Base-by-base conservation (phyloP, 2,888 invertebrate species). In the Phyllotreta striolata region DNA sequence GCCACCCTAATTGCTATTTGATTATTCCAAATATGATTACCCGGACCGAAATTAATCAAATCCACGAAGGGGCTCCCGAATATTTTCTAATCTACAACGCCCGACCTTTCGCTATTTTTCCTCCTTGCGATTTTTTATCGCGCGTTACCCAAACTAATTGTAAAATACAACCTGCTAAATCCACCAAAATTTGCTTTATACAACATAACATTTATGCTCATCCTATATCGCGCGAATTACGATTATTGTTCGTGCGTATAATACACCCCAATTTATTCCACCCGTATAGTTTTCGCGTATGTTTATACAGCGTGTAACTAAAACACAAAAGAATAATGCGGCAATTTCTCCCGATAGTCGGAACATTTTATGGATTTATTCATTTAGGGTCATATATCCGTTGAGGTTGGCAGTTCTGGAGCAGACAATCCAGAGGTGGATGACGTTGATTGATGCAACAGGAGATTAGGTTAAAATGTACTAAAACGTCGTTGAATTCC, bases 401-500 rank as follows among this genome's bases (percentile, higher is more conserved):
- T 14, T 24, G 12, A 54, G 54, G 54, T 40, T 54, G 54, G 54
- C 54, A 54, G 54, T 24, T 54, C 6, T 54, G 54, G 54, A 54
- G 14, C 54, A 54, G 54, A 54, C 54, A 54, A 54, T 54, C 13
- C 54, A 40, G 40, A 54, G 54, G 54, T 54, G 39, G 54, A 14
- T 54, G 54, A 54, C 54, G 39, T 54, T 54, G 54, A 54, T 54
- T 54, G 54, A 54, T 54, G 39, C 54, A 54, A 54, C 54, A 54
- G 54, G 39, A 54, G 54, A 54, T 54, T 54, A 54, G 49, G 49
- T 49, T 49, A 49, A 49, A 49, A 35, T 49, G 35, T 9, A n/a
- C 8, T 35, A 35, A 49, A 49, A 49, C 49, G 35, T 9, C 34
- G 24, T 47, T 49, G 49, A 9, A 35, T 6, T 47, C 34, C 14